Evolutionary conservation across 1,140 invertebrate species (phyloP).

Genomic region (Zaprionus ghesquierei): DNA sequence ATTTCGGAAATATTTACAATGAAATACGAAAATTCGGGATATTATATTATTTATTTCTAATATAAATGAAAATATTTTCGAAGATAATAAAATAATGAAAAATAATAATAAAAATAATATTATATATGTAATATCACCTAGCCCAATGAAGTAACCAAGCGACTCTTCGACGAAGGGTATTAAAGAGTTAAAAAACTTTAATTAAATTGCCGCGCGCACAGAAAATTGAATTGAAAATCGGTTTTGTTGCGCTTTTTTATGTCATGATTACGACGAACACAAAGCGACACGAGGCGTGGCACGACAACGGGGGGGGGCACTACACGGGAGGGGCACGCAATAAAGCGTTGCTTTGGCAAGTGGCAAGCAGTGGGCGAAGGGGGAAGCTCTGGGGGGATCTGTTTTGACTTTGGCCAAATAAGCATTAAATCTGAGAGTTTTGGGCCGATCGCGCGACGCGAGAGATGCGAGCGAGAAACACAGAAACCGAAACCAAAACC

Average conservation of each 20-base stretch:
- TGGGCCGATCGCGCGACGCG: constrained; percentile 21
- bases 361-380: background rate
- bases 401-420: constrained; percentile 79
- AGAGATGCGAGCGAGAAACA: background rate
- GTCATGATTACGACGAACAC: constrained; percentile 64
- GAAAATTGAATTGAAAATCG: constrained; percentile 78
- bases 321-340: too few relatives aligned
- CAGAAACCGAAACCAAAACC: constrained; percentile 7
- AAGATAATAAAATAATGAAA: too few relatives aligned
- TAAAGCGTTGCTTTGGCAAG: constrained; percentile 3
- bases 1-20: too few relatives aligned
- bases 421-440: constrained; percentile 77
- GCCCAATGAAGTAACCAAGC: too few relatives aligned
- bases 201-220: constrained; percentile 72
- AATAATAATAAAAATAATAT: too few relatives aligned
- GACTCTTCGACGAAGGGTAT: background rate
- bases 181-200: constrained; percentile 47
- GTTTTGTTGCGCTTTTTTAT: constrained; percentile 80
- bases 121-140: too few relatives aligned
- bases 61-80: too few relatives aligned
- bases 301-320: background rate
- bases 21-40: too few relatives aligned
- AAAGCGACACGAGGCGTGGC: background rate
- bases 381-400: constrained; percentile 39
- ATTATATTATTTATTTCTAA: too few relatives aligned